Evolutionary conservation across 2,888 invertebrate species (phyloP).

Genomic region (Hydrotaea cyrtoneurina): DNA sequence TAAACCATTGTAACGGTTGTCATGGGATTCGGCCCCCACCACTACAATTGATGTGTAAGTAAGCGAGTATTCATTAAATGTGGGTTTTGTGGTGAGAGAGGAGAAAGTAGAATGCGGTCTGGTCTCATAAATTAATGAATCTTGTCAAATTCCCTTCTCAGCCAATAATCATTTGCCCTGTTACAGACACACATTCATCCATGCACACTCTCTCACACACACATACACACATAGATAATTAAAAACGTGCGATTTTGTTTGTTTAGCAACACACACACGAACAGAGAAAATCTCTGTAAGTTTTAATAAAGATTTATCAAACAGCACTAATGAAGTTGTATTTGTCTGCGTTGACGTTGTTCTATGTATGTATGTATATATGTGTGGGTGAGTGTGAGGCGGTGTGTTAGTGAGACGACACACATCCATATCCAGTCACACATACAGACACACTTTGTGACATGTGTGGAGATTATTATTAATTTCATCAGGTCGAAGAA

Average conservation of each 20-base stretch:
- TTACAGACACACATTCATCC: neutral
- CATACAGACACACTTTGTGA: neutral
- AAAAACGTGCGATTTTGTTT: conserved; percentile 33
- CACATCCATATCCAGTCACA: neutral
- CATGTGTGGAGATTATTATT: conserved; percentile 30
- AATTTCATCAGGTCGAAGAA: conserved; percentile 13
- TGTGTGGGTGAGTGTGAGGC: neutral
- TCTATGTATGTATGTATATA: neutral
- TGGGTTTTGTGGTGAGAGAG: neutral
- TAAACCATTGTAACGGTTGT: too few relatives aligned
- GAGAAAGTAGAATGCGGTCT: neutral
- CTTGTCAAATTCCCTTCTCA: neutral
- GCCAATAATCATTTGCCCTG: neutral
- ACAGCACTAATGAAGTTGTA: conserved; percentile 52
- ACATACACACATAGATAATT: neutral
- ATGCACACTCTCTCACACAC: neutral
- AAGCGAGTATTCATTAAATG: neutral
- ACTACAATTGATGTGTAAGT: neutral
- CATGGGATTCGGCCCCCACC: too few relatives aligned
- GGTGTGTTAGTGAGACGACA: neutral
- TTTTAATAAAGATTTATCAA: conserved; percentile 43
- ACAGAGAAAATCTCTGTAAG: neutral
- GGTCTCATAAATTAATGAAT: conserved; percentile 16
- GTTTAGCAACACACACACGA: conserved; percentile 12
- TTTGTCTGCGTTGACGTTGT: conserved; percentile 27